A percentile compares a stretch with the other conserved stretches of the same genome.
Conservation (phyloP, 2,797 vertebrate species). For the Aulostomus chinensis region DNA sequence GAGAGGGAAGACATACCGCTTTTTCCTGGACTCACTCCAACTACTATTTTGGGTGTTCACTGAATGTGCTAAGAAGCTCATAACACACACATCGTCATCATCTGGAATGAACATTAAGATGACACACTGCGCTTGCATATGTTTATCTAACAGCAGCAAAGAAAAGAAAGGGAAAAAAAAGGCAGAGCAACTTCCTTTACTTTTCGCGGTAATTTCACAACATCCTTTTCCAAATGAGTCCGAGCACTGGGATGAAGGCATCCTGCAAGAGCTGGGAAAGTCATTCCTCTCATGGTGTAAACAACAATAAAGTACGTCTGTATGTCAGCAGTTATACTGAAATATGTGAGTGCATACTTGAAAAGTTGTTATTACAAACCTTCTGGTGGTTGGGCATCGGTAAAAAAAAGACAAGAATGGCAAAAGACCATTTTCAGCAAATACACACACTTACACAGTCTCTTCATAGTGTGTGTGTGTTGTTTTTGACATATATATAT, state of each 20-base stretch:
- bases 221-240: conserved; percentile 5
- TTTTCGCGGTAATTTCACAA: conserved; percentile 13
- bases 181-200: neutral
- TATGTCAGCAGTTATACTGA: too few relatives aligned
- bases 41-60: neutral
- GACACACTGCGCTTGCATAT: neutral
- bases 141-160: neutral
- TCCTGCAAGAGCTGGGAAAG: conserved; percentile 2
- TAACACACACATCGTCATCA: neutral
- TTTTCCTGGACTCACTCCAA: conserved; percentile 14
- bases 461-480: too few relatives aligned
- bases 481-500: too few relatives aligned
- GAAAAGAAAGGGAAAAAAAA: neutral
- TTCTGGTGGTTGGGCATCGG: too few relatives aligned
- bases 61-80: neutral
- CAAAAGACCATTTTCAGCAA: too few relatives aligned
- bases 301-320: too few relatives aligned
- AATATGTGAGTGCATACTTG: too few relatives aligned
- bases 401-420: too few relatives aligned
- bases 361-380: too few relatives aligned
- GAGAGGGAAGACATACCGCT: neutral
- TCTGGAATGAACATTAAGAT: conserved; percentile 1
- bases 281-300: too few relatives aligned
- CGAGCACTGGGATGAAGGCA: conserved; percentile 9
- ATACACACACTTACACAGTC: too few relatives aligned